phyloP scores from a whole-genome alignment of 2,797 vertebrate species.

The Sebastes itinus region DNA sequence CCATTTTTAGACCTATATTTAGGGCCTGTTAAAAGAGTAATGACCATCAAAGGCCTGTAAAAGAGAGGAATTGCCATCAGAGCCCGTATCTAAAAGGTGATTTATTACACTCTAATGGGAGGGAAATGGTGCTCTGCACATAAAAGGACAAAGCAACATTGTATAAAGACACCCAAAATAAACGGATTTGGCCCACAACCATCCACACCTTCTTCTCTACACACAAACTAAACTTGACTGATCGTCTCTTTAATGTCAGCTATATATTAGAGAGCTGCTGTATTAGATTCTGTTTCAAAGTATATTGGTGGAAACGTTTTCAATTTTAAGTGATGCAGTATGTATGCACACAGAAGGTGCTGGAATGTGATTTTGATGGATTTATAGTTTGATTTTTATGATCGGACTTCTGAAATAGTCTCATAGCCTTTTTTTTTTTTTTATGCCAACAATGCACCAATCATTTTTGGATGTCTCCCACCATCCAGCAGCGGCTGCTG shows the following conservation, averaged over 20 bases:
- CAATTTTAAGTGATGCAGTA: not conserved
- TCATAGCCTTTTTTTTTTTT: not conserved
- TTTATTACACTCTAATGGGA: conserved; percentile 82
- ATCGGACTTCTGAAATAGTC: conserved; percentile 6
- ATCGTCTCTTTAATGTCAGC: conserved; percentile 44
- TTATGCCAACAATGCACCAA: not conserved
- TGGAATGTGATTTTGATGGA: conserved; percentile 38
- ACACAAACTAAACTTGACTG: conserved; percentile 31
- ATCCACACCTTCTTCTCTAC: conserved; percentile 30
- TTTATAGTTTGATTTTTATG: conserved; percentile 29
- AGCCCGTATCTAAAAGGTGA: conserved; percentile 81
- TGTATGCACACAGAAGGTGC: conserved; percentile 8
- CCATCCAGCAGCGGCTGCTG: conserved; percentile 3
- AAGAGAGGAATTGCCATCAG: conserved; percentile 80
- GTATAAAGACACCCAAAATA: conserved; percentile 66
- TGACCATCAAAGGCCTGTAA: conserved; percentile 84
- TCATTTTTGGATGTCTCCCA: not conserved
- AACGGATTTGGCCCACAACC: conserved; percentile 37
- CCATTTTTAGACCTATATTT: conserved; percentile 85
- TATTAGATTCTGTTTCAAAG: conserved; percentile 30
- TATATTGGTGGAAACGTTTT: conserved; percentile 5
- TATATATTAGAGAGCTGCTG: conserved; percentile 24
- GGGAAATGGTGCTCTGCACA: conserved; percentile 78
- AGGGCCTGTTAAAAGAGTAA: conserved; percentile 86
- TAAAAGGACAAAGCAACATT: conserved; percentile 73